Base-by-base conservation (phyloP, 1,140 invertebrate genomes). In the Drosophila nikananu region DNA sequence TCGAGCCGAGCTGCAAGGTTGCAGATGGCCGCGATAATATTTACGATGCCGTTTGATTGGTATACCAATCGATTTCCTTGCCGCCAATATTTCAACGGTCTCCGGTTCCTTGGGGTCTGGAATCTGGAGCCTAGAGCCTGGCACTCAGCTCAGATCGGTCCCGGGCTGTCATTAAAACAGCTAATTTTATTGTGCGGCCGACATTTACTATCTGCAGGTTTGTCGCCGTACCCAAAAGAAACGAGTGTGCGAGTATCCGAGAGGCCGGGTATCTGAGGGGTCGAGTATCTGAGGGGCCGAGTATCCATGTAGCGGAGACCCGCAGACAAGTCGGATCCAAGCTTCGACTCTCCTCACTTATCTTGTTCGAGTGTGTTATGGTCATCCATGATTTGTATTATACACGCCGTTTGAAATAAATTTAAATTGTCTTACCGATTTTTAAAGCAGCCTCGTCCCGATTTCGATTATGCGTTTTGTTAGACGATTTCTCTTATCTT, bases 391-490 rank as follows among this genome's bases (percentile, higher is more conserved):
- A 78, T 81, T 83, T 86, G 66, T 77, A 78, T 73, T 77, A 72
- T 79, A 64, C 78, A 81, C 57, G 55, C 64, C 64, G 57, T 83
- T 81, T 76, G 46, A 86, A 77, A 90, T 86, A 77, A 77, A 90
- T 90, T 90, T 86, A 90, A 91, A 91, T 87, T 81, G 81, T 91
- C 73, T 91, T 87, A 91, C 83, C 83, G 71, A 90, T 86, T 91
- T 82, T 77, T 70, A 52, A 70, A 54, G 66, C 67, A 81, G 75
- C 71, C 68, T 25, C 49, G 74, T 63, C 49, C 74, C 91, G 91
- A 92, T 92, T 92, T 72, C 91, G 91, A 92, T 92, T 92, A 92
- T 92, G 91, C 86, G 91, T 92, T 92, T 92, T 92, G 91, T 92
- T 78, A 92, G 81, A 89, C 77, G 83, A 91, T 92, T 87, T 82